Evolutionary conservation across 2,888 invertebrate species (phyloP).

Genomic region (Pycnomerus fuliginosus): DNA sequence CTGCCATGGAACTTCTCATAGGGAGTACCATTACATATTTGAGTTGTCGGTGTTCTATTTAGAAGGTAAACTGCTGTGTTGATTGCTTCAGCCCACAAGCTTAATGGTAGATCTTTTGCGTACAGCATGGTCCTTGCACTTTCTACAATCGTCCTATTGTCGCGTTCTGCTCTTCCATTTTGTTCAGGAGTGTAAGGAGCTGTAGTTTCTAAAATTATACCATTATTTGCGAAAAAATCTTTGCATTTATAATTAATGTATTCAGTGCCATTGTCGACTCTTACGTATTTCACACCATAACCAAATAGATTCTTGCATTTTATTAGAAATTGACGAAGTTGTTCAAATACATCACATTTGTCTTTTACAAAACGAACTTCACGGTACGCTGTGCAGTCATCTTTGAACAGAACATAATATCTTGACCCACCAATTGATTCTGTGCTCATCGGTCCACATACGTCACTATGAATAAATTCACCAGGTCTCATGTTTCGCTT

Average conservation of each 20-base stretch:
- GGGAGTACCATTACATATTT: too few relatives aligned
- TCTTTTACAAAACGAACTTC: slow-evolving; percentile 24
- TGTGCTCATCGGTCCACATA: too few relatives aligned
- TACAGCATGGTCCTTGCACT: slow-evolving; percentile 21
- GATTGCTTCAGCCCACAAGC: slow-evolving; percentile 23
- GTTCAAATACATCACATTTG: slow-evolving; percentile 16
- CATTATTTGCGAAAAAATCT: slow-evolving; percentile 6
- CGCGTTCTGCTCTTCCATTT: slow-evolving; percentile 16
- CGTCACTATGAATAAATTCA: too few relatives aligned
- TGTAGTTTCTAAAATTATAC: slow-evolving; percentile 8
- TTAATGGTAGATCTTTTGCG: slow-evolving; percentile 13
- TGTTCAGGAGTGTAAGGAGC: slow-evolving; percentile 14
- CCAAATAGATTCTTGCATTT: slow-evolving; percentile 14
- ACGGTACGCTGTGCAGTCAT: slow-evolving; percentile 22
- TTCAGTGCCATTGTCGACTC: slow-evolving; percentile 17
- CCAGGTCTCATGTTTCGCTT: too few relatives aligned
- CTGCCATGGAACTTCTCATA: too few relatives aligned
- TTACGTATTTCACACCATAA: slow-evolving; percentile 5
- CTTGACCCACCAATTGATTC: too few relatives aligned
- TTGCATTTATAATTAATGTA: slow-evolving; percentile 11
- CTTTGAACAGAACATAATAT: slow-evolving; percentile 25
- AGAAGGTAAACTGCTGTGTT: slow-evolving; percentile 13
- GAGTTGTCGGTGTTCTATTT: too few relatives aligned
- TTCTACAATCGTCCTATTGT: slow-evolving; percentile 18
- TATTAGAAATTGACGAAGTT: slow-evolving; percentile 10